Evolutionary conservation across 2,888 invertebrate species (phyloP), one percentile per base, ranked within the genome.

Genomic region (Lepidocyrtinus sp.): DNA sequence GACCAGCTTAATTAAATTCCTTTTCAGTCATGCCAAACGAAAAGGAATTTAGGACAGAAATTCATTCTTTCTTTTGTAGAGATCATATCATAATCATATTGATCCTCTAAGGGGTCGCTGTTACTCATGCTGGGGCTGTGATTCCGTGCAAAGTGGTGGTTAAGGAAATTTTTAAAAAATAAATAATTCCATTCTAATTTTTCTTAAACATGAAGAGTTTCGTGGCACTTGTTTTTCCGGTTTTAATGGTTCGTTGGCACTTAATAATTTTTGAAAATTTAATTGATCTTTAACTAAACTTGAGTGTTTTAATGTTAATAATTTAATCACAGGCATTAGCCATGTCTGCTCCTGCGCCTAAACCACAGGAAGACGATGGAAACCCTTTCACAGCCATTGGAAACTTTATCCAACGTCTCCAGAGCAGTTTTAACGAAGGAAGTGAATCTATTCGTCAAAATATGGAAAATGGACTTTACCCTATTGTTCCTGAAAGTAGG

Each of bases 1-100:
- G 68, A 61, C 78, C 62, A 71, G 27, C n/a, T 27, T 68, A 79
- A 79, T 68, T 73, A 68, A 74, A 75, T 80, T 80, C 71, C 70
- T 80, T 74, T 67, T 80, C 75, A 75, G 70, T 75, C 71, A 80
- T 75, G 80, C 70, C 80, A 80, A 65, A 75, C 65, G 12, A 61
- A 80, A n/a, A n/a, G n/a, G 69, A 80, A 80, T 7, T 45, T 70
- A 71, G 80, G 80, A 80, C 80, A 79, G 69, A 12, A 36, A 64
- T 26, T 22, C 22, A 27, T 63, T 45, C 59, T 72, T 45, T 27
- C 50, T 36, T 12, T 36, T 36, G 36, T 75, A n/a, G 59, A 65
- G 25, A 70, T 36, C 12, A 36, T 36, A 36, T 36, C 36, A 36
- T 64, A 80, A 21, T 75, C 71, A 22, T 46, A 70, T 65, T 75